phyloP scores from a whole-genome alignment of 1,140 invertebrate species.

The Brachionus sp. region DNA sequence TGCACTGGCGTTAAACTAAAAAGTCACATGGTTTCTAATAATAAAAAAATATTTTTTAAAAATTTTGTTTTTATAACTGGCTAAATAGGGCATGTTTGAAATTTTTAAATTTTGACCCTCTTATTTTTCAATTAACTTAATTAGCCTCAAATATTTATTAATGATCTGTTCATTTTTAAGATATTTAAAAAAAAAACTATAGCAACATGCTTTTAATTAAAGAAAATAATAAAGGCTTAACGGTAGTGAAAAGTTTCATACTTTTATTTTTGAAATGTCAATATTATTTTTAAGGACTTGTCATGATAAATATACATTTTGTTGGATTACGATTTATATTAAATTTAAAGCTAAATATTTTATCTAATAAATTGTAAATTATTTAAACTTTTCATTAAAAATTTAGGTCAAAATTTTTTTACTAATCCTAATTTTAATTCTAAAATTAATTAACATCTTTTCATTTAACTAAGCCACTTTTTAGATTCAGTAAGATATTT shows the following conservation, averaged over 20 bases:
- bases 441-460: no score
- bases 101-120: not conserved
- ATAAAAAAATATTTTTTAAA: not conserved
- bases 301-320: no score
- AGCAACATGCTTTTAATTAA: not conserved
- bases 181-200: not conserved
- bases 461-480: no score
- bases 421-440: no score
- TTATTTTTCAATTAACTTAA: conserved; percentile 14
- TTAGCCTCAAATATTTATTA: not conserved
- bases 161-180: not conserved
- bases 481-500: no score
- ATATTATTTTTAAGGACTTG: not conserved
- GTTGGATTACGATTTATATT: no score
- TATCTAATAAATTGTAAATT: not conserved
- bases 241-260: not conserved
- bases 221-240: not conserved
- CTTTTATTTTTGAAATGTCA: not conserved
- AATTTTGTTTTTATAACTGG: not conserved
- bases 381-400: no score
- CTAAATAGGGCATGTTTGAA: not conserved
- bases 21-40: not conserved
- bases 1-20: not conserved
- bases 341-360: not conserved
- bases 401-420: no score